Conservation (phyloP, 2,797 vertebrate species). For the Spea hammondii region DNA sequence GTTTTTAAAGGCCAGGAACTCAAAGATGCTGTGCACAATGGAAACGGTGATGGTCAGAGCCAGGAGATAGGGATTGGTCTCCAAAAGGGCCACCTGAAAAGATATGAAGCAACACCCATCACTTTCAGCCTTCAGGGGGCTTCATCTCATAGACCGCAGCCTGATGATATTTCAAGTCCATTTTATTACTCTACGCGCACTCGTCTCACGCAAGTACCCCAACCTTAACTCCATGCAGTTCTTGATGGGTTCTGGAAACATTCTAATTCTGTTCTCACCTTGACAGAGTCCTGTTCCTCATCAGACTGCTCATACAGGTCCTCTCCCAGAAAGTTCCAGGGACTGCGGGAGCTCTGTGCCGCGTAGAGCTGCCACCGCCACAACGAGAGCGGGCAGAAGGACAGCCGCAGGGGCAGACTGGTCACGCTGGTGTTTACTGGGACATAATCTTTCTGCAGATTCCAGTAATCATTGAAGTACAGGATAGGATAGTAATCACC, state of each 20-base stretch:
- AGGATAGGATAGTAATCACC: constrained; percentile 94
- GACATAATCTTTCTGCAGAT: constrained; percentile 94
- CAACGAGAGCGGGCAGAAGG: constrained; percentile 86
- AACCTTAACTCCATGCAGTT: not conserved
- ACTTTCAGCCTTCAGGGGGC: too few relatives aligned
- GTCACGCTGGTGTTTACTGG: constrained; percentile 83
- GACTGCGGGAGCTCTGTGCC: constrained; percentile 86
- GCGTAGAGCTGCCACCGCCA: constrained; percentile 98
- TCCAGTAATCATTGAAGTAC: constrained; percentile 98
- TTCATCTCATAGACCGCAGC: too few relatives aligned
- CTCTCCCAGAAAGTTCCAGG: constrained; percentile 91
- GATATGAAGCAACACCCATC: not conserved
- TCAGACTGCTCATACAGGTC: constrained; percentile 94
- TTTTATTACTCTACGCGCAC: fast-evolving
- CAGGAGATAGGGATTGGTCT: constrained; percentile 92
- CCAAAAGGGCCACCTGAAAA: constrained; percentile 86
- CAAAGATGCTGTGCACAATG: constrained; percentile 94
- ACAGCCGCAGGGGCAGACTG: constrained; percentile 80
- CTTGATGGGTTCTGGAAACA: too few relatives aligned
- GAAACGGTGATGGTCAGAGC: constrained; percentile 90
- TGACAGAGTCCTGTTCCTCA: constrained; percentile 94
- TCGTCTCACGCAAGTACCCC: not conserved
- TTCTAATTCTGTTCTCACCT: constrained; percentile 66
- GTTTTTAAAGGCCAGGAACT: constrained; percentile 96
- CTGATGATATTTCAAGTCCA: too few relatives aligned